A percentile compares a stretch with the other conserved stretches of the same genome.
Conservation (phyloP, 1,140 invertebrate species). For the Phthorimaea operculella region DNA sequence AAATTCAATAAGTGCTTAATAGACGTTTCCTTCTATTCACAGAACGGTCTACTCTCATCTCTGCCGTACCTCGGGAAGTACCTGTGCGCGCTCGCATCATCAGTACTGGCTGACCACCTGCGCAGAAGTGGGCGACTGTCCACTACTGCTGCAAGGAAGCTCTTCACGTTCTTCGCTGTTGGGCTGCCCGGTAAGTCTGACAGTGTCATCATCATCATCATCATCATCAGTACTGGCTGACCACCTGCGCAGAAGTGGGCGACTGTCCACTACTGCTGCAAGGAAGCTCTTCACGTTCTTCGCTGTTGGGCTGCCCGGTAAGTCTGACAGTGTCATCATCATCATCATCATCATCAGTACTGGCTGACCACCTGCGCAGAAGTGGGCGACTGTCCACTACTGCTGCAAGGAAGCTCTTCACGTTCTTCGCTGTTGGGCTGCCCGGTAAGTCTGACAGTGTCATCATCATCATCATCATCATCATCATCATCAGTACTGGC, state of each 20-base stretch:
- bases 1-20: no score
- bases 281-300: constrained; percentile 58
- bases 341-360: constrained; percentile 72
- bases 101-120: constrained; percentile 77
- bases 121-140: constrained; percentile 72
- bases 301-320: constrained; percentile 57
- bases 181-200: constrained; percentile 43
- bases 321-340: no score
- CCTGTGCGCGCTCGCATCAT: constrained; percentile 77
- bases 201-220: no score
- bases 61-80: constrained; percentile 90
- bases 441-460: no score
- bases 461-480: no score
- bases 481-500: constrained; percentile 76
- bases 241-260: constrained; percentile 71
- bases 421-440: constrained; percentile 52
- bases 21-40: constrained; percentile 19
- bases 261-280: constrained; percentile 76
- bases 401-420: constrained; percentile 67
- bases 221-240: no score
- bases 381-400: constrained; percentile 76
- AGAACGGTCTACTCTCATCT: constrained; percentile 90
- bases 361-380: constrained; percentile 76
- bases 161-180: constrained; percentile 57
- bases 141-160: constrained; percentile 73